phyloP scores from a whole-genome alignment of 2,113 vertebrate species.

The Platysteira castanea region DNA sequence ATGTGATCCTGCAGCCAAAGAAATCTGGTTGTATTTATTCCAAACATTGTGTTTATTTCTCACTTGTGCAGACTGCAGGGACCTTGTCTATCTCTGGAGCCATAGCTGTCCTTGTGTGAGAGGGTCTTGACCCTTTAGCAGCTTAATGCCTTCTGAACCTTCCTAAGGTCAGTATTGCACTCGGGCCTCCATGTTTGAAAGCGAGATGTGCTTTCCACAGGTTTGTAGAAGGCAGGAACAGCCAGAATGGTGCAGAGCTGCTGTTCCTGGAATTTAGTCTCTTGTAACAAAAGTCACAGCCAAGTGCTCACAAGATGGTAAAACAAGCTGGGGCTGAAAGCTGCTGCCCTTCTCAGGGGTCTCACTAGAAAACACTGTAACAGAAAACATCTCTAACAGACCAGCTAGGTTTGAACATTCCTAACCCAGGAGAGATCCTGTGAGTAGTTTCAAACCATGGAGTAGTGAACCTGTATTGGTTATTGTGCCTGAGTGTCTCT shows the following conservation, averaged over 20 bases:
- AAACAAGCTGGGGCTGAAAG: background rate
- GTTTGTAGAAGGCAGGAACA: background rate
- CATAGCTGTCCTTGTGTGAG: background rate
- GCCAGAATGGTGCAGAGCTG: background rate
- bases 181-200: background rate
- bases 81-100: background rate
- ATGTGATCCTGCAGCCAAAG: constrained; percentile 49
- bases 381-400: background rate
- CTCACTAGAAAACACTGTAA: background rate
- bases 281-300: background rate
- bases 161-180: background rate
- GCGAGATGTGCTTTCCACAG: background rate
- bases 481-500: background rate
- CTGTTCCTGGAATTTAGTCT: background rate
- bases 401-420: background rate
- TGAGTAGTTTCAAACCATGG: background rate
- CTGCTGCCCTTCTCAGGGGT: background rate
- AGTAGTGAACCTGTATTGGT: background rate
- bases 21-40: background rate
- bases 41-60: background rate
- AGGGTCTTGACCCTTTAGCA: background rate
- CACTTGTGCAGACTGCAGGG: background rate
- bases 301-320: background rate
- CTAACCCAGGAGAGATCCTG: background rate
- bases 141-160: background rate